phyloP scores from a whole-genome alignment of 1,140 invertebrate species.

The Drosophila rufa region DNA sequence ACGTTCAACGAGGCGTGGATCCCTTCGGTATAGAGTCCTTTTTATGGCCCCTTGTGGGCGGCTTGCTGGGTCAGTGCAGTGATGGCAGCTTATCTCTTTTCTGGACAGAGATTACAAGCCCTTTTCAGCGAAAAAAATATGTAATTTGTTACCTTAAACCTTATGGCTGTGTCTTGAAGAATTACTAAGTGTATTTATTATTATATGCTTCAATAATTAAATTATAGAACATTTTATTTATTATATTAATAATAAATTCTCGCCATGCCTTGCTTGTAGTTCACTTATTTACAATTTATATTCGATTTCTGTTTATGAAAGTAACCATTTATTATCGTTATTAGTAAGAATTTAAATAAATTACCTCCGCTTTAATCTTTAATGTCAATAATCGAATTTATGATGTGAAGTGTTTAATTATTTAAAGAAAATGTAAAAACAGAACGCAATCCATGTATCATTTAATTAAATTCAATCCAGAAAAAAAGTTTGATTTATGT shows the following conservation, averaged over 20 bases:
- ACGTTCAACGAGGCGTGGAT: constrained; percentile 57
- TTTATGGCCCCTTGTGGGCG: constrained; percentile 25
- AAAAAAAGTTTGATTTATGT: background rate
- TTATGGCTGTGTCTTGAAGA: too few relatives aligned
- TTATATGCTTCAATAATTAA: too few relatives aligned
- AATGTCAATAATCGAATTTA: background rate
- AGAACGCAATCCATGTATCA: background rate
- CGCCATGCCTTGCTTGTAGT: too few relatives aligned
- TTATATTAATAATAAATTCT: too few relatives aligned
- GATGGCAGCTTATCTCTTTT: constrained; percentile 3
- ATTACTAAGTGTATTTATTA: too few relatives aligned
- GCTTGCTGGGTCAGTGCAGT: background rate
- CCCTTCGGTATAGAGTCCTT: constrained; percentile 36
- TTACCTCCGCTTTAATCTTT: background rate
- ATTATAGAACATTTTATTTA: too few relatives aligned
- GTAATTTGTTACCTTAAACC: too few relatives aligned
- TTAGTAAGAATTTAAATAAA: background rate
- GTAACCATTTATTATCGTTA: background rate
- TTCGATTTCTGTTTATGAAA: too few relatives aligned
- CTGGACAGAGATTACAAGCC: background rate
- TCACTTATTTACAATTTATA: too few relatives aligned
- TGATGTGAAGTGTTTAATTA: too few relatives aligned
- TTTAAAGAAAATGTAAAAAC: too few relatives aligned
- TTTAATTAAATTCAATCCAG: background rate
- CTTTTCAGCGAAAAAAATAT: too few relatives aligned